Percentiles rank a stretch among this genome's conserved stretches.
phyloP scores from a whole-genome alignment of 1,140 invertebrate species.

The Gonioctena quinquepunctata region DNA sequence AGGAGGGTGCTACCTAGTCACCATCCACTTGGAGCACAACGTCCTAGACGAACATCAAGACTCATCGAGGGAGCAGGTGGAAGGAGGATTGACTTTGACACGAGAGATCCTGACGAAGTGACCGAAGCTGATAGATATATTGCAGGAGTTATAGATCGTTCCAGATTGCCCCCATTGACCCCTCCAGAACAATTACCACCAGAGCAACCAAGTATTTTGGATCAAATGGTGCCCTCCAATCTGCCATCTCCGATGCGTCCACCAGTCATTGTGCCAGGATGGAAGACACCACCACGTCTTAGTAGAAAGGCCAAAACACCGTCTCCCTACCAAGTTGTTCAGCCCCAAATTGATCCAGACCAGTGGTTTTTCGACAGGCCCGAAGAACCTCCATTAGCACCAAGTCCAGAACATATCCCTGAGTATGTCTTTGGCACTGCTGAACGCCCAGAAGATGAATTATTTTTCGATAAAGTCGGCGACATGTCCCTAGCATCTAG shows the following conservation, averaged over 20 bases:
- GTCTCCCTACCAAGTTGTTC: not conserved
- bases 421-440: not conserved
- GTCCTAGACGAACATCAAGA: not conserved
- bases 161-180: not conserved
- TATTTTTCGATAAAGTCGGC: not conserved
- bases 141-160: not conserved
- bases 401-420: not conserved
- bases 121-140: not conserved
- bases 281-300: not conserved
- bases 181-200: not conserved
- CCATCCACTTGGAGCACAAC: not conserved
- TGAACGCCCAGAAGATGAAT: not conserved
- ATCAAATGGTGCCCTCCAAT: not conserved
- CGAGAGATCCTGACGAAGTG: not conserved
- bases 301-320: not conserved
- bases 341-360: not conserved
- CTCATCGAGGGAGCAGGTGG: not conserved
- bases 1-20: not conserved
- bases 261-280: not conserved
- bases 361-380: not conserved
- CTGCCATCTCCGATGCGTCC: not conserved
- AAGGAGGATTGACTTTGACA: not conserved
- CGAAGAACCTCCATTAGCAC: not conserved
- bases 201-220: not conserved
- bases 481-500: too few species aligned